Evolutionary conservation across 2,113 vertebrate genomes (phyloP).

Genomic region (Sminthopsis crassicaudata): DNA sequence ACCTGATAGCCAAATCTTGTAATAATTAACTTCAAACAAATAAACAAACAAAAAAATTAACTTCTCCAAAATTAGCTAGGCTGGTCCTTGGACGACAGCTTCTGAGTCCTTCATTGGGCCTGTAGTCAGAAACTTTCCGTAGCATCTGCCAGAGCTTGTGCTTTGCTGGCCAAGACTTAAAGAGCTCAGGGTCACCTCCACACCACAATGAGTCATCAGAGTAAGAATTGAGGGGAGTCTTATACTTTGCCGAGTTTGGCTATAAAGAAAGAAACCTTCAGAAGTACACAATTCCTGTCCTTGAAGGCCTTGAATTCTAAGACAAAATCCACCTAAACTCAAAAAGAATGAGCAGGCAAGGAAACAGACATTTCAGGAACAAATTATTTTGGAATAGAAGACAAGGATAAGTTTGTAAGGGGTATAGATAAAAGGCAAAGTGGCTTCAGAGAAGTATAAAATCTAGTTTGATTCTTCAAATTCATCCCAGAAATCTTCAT

Average conservation of each 20-base stretch:
- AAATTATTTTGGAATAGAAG: background rate
- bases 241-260: background rate
- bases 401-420: background rate
- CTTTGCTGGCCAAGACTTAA: background rate
- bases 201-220: background rate
- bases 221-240: background rate
- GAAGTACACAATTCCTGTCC: background rate
- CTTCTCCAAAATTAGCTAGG: background rate
- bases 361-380: background rate
- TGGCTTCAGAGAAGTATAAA: background rate
- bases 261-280: background rate
- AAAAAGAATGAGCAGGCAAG: background rate
- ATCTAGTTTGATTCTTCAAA: background rate
- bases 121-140: background rate
- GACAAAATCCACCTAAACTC: background rate
- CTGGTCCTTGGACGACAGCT: background rate
- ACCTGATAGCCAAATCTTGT: background rate
- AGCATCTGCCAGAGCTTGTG: background rate
- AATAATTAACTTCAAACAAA: background rate
- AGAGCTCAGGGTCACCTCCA: slow-evolving; percentile 3
- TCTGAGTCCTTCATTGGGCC: background rate
- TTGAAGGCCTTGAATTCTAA: background rate
- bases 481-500: background rate
- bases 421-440: background rate
- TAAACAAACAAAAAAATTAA: too few species aligned